Base-by-base conservation (phyloP, 2,113 vertebrate species). In the Chamaea fasciata region DNA sequence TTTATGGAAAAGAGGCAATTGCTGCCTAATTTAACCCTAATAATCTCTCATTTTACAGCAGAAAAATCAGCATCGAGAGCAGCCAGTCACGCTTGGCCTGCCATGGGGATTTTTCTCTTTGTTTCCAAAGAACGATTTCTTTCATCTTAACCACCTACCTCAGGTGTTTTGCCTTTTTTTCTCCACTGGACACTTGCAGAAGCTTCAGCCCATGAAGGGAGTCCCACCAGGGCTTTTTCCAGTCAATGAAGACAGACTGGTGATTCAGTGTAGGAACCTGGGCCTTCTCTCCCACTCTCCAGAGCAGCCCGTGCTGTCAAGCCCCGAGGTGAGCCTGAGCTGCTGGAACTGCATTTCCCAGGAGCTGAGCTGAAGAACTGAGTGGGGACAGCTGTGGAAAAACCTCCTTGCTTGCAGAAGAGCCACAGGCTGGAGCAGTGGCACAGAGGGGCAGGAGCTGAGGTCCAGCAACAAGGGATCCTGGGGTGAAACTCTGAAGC, bases 251-350 rank as follows among this genome's bases (percentile, higher is more conserved):
- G 53, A 41, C 41, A 57, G 80, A 27, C 4, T 10, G 41, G 16
- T 28, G 19, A 65, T 74, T 74, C 6, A 30, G 31, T 7, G 41
- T 9, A 64, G 46, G 12, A 17, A 5, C 37, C 35, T 19, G 18
- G 28, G 17, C 14, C 28, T 27, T 44, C 9, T 62, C 27, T 42
- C 23, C 30, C 47, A 16, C 26, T 27, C 59, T 73, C 47, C 53
- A 64, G 30, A 68, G 63, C 59, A 47, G 13, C 14, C 21, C 13
- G 7, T 0, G 5, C 28, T 37, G 52, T 50, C 2, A 0, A 37
- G 10, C 4, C 12, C n/a, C 0, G 0, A 4, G 27, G 53, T 23
- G 57, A 73, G 56, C 4, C 2, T 14, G 17, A 14, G 15, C 47
- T 75, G 60, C 56, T 76, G 53, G 65, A 47, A 21, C 44, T 15